Percentiles rank a stretch among this genome's conserved stretches.
Evolutionary conservation across 1,140 invertebrate genomes (phyloP).

Genomic region (Drosophila micromelanica): DNA sequence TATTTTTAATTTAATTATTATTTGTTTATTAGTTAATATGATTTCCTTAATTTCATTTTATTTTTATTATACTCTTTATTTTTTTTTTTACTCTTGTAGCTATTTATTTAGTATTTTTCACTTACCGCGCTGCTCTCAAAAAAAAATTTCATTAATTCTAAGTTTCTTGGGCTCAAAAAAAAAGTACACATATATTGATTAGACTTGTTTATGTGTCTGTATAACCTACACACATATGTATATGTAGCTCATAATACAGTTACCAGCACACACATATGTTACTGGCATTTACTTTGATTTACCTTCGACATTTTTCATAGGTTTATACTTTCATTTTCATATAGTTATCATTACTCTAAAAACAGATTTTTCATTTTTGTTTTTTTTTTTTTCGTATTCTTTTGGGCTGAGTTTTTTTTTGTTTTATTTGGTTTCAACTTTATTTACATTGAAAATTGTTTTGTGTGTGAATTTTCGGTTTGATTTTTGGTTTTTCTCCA

Average conservation of each 20-base stretch:
- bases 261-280: not conserved
- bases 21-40: constrained; percentile 42
- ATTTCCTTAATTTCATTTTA: constrained; percentile 19
- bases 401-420: constrained; percentile 36
- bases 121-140: constrained; percentile 49
- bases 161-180: constrained; percentile 45
- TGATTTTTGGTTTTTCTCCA: constrained; percentile 4
- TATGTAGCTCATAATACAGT: constrained; percentile 14
- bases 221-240: constrained; percentile 30
- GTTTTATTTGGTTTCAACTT: constrained; percentile 54
- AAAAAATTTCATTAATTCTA: constrained; percentile 65
- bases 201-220: constrained; percentile 32
- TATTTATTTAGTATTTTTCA: constrained; percentile 47
- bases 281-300: constrained; percentile 56
- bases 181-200: constrained; percentile 38
- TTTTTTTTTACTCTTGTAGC: constrained; percentile 13
- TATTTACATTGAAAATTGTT: constrained; percentile 67
- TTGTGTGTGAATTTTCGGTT: constrained; percentile 10
- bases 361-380: constrained; percentile 30
- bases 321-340: constrained; percentile 18
- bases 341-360: constrained; percentile 49
- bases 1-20: constrained; percentile 37
- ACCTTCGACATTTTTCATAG: constrained; percentile 18
- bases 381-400: not conserved
- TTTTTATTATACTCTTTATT: constrained; percentile 10